Evolutionary conservation across 2,888 invertebrate genomes (phyloP).

Genomic region (Lycophotia porphyrea): DNA sequence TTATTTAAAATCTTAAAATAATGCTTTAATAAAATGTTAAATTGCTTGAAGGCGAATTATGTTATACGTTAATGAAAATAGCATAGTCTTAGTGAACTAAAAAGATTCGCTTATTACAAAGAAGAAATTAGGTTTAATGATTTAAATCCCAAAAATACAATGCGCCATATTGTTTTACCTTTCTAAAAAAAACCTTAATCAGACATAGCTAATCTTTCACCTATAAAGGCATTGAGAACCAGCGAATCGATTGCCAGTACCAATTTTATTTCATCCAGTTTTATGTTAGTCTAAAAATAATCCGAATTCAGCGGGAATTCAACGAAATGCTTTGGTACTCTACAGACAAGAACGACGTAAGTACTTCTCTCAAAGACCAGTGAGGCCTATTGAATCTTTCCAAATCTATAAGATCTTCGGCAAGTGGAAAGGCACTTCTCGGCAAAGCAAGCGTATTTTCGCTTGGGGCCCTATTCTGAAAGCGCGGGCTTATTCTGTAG

Average conservation of each 20-base stretch:
- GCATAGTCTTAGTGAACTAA: background rate
- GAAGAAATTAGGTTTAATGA: background rate
- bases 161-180: background rate
- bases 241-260: conserved; percentile 17
- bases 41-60: background rate
- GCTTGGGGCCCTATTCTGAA: conserved; percentile 77
- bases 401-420: conserved; percentile 69
- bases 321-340: conserved; percentile 39
- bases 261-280: conserved; percentile 12
- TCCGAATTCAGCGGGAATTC: background rate
- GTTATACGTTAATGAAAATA: background rate
- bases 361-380: conserved; percentile 38
- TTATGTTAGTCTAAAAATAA: conserved; percentile 31
- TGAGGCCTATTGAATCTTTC: conserved; percentile 67
- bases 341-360: conserved; percentile 30
- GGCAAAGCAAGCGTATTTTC: conserved; percentile 75
- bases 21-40: background rate
- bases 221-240: background rate
- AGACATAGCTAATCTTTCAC: background rate
- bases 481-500: conserved; percentile 77
- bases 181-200: background rate
- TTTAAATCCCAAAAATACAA: background rate
- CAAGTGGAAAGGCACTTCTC: conserved; percentile 72
- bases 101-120: background rate
- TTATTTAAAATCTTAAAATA: background rate